Conservation (phyloP, 2,113 vertebrate species). For the Ciconia stormi region DNA sequence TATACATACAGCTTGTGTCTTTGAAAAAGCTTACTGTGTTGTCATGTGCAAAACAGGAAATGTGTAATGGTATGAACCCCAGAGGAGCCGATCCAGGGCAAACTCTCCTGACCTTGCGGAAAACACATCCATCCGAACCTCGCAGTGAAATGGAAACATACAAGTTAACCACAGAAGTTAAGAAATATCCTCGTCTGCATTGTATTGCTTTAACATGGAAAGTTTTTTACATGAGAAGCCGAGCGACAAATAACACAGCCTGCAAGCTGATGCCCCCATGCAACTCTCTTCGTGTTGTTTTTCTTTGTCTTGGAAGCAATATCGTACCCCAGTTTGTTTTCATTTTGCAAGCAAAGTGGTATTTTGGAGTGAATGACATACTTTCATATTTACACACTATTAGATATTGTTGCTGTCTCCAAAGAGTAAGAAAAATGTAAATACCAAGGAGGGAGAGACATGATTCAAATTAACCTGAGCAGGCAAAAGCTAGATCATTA, state of each 20-base stretch:
- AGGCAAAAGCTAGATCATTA: not conserved
- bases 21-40: constrained; percentile 16
- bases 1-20: not conserved
- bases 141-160: not conserved
- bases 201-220: not conserved
- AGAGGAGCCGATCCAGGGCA: not conserved
- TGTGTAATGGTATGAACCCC: not conserved
- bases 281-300: not conserved
- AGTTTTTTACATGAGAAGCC: not conserved
- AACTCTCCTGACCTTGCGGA: not conserved
- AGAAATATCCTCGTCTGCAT: not conserved
- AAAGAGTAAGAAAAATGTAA: not conserved
- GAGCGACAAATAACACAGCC: not conserved
- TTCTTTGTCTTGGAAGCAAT: not conserved
- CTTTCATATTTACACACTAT: not conserved
- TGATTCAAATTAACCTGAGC: not conserved
- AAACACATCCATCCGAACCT: not conserved
- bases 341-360: not conserved
- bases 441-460: not conserved
- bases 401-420: not conserved
- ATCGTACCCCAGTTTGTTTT: not conserved
- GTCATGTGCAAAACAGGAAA: constrained; percentile 60
- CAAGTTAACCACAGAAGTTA: not conserved
- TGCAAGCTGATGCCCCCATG: not conserved
- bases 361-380: not conserved